A percentile compares a stretch with the other conserved stretches of the same genome.
Evolutionary conservation across 2,888 invertebrate species (phyloP).

Genomic region (Sturmia bella): DNA sequence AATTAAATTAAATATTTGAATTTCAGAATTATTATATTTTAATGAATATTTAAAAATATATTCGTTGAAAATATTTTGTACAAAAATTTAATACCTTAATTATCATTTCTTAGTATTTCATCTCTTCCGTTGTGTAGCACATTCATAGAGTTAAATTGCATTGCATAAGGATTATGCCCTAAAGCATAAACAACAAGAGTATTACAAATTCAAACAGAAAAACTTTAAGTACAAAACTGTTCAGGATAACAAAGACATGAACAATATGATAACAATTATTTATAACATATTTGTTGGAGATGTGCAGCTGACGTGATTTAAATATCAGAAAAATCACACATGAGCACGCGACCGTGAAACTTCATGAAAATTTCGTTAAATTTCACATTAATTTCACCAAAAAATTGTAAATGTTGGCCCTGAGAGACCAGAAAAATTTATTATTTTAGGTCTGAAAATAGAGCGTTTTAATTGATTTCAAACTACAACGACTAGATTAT

Average conservation of each 20-base stretch:
- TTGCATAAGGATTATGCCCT: slow-evolving; percentile 52
- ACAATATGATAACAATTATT: slow-evolving; percentile 61
- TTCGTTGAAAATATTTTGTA: slow-evolving; percentile 1
- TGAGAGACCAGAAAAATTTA: no score
- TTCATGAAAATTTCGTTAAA: no score
- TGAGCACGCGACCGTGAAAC: slow-evolving; percentile 1
- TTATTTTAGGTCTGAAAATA: no score
- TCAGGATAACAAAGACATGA: slow-evolving; percentile 57
- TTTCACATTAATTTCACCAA: no score
- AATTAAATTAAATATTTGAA: not conserved
- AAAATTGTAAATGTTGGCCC: no score
- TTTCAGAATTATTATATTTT: not conserved
- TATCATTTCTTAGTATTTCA: slow-evolving; percentile 3
- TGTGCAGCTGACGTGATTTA: no score
- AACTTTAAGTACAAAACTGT: slow-evolving; percentile 40
- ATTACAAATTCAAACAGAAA: slow-evolving; percentile 55
- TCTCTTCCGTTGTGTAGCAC: not conserved
- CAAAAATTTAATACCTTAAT: slow-evolving; percentile 22
- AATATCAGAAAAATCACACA: no score
- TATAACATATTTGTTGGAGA: no score
- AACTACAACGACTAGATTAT: no score
- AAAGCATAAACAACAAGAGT: slow-evolving; percentile 35
- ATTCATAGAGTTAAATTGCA: slow-evolving; percentile 28
- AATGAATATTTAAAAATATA: slow-evolving; percentile 5
- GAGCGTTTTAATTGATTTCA: no score